phyloP scores from a whole-genome alignment of 37 sponge, comb jelly and placozoan species.

The Chondrosia reniformis region DNA sequence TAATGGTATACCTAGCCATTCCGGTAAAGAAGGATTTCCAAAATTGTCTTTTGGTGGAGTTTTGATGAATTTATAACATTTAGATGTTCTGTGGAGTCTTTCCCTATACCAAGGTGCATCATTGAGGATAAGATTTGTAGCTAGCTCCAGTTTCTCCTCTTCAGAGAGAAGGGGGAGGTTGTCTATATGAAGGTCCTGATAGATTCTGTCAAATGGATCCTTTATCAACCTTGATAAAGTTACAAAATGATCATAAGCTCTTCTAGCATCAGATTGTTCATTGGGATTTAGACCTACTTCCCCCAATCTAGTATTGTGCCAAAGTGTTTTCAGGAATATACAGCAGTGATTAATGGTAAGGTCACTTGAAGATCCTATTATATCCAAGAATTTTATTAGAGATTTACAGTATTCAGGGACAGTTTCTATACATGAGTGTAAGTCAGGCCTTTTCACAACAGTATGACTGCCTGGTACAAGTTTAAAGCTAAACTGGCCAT shows the following conservation, averaged over 20 bases:
- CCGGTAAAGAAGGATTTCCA: not conserved
- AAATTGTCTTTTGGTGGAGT: conserved; percentile 10
- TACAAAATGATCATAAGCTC: not conserved
- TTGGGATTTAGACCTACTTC: not conserved
- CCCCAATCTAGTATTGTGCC: not conserved
- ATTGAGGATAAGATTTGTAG: conserved; percentile 5
- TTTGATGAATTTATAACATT: not conserved
- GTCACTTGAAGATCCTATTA: not conserved
- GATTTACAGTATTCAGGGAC: not conserved
- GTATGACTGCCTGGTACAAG: not conserved
- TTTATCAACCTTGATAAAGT: not conserved
- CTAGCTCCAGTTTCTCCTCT: not conserved
- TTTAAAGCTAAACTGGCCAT: not conserved
- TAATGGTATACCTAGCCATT: conserved; percentile 6
- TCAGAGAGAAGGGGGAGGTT: not conserved
- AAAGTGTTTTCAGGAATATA: not conserved
- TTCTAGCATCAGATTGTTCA: not conserved
- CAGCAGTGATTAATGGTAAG: not conserved
- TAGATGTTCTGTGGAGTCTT: not conserved
- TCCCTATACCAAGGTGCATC: conserved; percentile 5
- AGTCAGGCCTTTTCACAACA: not conserved
- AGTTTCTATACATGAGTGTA: not conserved
- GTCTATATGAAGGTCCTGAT: not conserved
- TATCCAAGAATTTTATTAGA: not conserved
- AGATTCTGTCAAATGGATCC: too few species aligned